A percentile compares a stretch with the other conserved stretches of the same genome.
phyloP scores from a whole-genome alignment of 2,113 vertebrate species.

The Phaetusa simplex region DNA sequence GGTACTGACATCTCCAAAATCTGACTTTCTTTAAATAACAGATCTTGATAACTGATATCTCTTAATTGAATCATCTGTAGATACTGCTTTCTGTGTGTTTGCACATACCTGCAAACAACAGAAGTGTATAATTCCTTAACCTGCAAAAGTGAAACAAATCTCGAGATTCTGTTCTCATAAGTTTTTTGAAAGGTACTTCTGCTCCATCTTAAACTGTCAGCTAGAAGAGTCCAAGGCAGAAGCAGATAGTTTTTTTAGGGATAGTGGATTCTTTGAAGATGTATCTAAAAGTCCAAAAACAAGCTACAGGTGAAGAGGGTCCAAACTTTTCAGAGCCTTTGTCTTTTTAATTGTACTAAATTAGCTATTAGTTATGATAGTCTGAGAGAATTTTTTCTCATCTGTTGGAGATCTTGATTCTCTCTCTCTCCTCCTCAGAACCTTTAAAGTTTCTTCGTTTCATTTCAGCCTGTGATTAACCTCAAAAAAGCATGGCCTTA shows the following conservation, averaged over 20 bases:
- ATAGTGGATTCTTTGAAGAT: not conserved
- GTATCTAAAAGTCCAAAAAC: not conserved
- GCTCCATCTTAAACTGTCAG: not conserved
- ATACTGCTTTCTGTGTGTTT: not conserved
- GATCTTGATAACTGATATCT: not conserved
- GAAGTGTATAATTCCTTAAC: not conserved
- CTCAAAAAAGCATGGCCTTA: not conserved
- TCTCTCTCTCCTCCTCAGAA: not conserved
- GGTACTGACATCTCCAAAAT: not conserved
- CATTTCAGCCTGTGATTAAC: not conserved
- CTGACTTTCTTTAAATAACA: not conserved
- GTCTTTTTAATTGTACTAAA: not conserved
- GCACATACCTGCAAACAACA: not conserved
- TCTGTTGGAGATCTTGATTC: not conserved
- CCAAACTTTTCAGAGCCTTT: not conserved
- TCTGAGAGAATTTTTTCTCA: not conserved
- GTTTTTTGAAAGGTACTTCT: not conserved
- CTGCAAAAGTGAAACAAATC: not conserved
- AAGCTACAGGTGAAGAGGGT: not conserved
- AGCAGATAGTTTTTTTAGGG: not conserved
- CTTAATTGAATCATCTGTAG: not conserved
- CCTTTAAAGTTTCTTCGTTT: not conserved
- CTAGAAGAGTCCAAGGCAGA: not conserved
- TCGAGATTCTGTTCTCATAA: not conserved
- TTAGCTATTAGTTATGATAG: not conserved